These are phyloP conservation scores for Drosophila miranda DNA, from an alignment of 1,140 invertebrate species.

Conservation along the genomic window DNA sequence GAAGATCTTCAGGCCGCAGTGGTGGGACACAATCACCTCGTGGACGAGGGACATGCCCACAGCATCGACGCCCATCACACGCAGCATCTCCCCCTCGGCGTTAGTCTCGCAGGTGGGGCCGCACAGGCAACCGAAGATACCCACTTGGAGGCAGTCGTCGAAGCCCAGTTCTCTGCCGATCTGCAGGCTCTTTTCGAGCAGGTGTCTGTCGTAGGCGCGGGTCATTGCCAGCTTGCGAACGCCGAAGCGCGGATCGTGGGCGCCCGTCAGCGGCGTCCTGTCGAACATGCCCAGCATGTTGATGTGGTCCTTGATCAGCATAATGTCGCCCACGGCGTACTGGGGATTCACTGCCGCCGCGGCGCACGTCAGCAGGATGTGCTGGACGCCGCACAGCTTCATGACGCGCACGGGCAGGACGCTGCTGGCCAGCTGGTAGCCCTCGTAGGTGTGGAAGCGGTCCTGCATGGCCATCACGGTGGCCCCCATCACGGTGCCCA, in stretches of 20 bases:
- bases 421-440: conserved; percentile 89
- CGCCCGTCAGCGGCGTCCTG: conserved; percentile 94
- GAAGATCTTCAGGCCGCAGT: conserved; percentile 94
- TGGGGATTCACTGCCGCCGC: conserved; percentile 93
- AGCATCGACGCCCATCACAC: conserved; percentile 92
- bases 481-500: conserved; percentile 90
- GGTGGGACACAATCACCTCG: conserved; percentile 85
- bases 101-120: conserved; percentile 96
- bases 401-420: conserved; percentile 96
- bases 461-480: conserved; percentile 97
- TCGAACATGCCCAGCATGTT: conserved; percentile 92
- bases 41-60: conserved; percentile 94
- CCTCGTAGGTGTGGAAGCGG: conserved; percentile 97
- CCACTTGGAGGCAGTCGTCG: conserved; percentile 88
- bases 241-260: conserved; percentile 96
- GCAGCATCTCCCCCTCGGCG: conserved; percentile 92
- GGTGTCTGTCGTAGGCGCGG: conserved; percentile 89
- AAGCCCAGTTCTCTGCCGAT: conserved; percentile 89
- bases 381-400: conserved; percentile 94
- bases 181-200: conserved; percentile 87
- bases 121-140: conserved; percentile 95
- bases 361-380: conserved; percentile 95
- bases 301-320: conserved; percentile 98
- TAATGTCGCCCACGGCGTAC: conserved; percentile 95
- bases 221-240: conserved; percentile 93